Evolutionary conservation across 2,888 invertebrate genomes (phyloP), one percentile per base, ranked within the genome.

Genomic region (Drosophila trichaetosa): DNA sequence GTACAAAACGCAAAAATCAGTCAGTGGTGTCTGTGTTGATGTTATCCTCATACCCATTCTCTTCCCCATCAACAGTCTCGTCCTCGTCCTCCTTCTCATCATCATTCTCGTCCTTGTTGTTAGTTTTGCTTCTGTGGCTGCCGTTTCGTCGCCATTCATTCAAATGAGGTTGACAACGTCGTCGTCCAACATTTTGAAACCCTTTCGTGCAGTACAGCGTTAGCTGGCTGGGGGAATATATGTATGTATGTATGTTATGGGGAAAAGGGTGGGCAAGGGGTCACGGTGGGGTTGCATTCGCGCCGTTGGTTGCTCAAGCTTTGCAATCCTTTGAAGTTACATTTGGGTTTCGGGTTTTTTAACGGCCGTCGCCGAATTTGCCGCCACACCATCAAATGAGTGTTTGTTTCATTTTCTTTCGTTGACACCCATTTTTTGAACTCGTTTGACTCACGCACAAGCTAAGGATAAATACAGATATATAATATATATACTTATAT

Each of bases 321-420:
- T 77, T 54, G 69, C 46, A 73, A 75, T 79, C 77, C 88, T 88
- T 87, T 85, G 88, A 85, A 78, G 88, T 85, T 76, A 34, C 38
- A 52, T 56, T 38, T 36, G 48, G 29, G 34, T 65, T 51, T 65
- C 36, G 27, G 65, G 36, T 58, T 59, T 64, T 68, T 64, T 53
- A 61, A 33, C 70, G 65, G 48, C 65, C 24, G 58, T 58, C 40
- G 27, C 29, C 62, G 40, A 34, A 48, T 52, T 66, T 51, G 62
- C 40, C 31, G 51, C 38, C 59, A 29, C 53, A 68, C 56, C 69
- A 53, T 62, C 59, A 79, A 77, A 75, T 85, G 74, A 85, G 79
- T 87, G 87, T 86, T 87, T 89, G 85, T 80, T 80, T 83, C 72
- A 65, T 81, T 74, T 87, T 82, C 82, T 87, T 81, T 78, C 78